A percentile compares a stretch with the other conserved stretches of the same genome.
phyloP scores from a whole-genome alignment of 2,113 vertebrate species.

The Melanerpes aurifrons region DNA sequence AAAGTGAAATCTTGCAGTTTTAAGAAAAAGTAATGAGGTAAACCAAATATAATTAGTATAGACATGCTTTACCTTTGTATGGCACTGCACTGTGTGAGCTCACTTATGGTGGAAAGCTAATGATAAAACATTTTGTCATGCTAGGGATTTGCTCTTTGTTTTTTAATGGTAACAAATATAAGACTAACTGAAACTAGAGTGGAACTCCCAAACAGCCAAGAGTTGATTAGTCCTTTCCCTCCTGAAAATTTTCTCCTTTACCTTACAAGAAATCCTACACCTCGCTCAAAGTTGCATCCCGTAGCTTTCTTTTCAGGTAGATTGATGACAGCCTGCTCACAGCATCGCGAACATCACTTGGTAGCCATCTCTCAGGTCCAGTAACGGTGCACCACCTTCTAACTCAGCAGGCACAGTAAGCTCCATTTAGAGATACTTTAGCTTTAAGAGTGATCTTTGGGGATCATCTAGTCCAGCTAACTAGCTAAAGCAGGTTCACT shows the following conservation, averaged over 20 bases:
- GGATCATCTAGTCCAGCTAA: too few species aligned
- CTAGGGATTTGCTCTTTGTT: neutral
- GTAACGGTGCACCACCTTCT: neutral
- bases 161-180: neutral
- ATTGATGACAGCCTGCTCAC: neutral
- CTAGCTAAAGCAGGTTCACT: too few species aligned
- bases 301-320: neutral
- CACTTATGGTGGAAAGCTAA: neutral
- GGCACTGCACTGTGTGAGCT: rapidly evolving
- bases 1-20: neutral
- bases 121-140: neutral
- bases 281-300: neutral
- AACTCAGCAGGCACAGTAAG: neutral
- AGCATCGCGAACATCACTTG: rapidly evolving
- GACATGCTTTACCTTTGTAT: neutral
- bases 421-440: neutral
- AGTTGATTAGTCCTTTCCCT: neutral
- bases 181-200: neutral
- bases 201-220: neutral
- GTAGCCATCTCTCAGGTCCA: neutral
- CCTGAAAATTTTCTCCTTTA: neutral
- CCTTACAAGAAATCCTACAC: neutral
- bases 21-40: neutral
- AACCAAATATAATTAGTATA: neutral
- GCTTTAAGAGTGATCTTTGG: too few species aligned